These are phyloP conservation scores for Microctonus brassicae DNA, from an alignment of 2,888 invertebrate genomes.

Conservation along the genomic window DNA sequence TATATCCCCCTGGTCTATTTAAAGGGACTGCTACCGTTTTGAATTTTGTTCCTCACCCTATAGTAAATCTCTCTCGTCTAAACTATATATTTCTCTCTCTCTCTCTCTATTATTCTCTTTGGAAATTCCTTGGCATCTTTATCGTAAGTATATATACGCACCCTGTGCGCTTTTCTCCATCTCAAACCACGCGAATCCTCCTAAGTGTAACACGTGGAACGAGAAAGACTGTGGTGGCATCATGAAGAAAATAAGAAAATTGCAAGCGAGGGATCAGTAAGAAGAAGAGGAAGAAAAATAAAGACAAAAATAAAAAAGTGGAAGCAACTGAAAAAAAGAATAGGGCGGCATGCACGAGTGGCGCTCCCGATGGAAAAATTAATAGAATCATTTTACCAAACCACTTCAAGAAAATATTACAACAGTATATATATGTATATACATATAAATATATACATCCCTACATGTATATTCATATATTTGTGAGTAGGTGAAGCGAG, in stretches of 20 bases:
- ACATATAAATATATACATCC: background rate
- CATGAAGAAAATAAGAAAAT: conserved; percentile 21
- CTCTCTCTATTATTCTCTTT: conserved; percentile 7
- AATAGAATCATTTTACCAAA: conserved; percentile 68
- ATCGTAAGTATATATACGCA: conserved; percentile 29
- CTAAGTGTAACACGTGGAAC: conserved; percentile 25
- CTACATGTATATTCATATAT: background rate
- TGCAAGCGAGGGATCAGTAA: background rate
- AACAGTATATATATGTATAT: background rate
- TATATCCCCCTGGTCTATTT: conserved; percentile 38
- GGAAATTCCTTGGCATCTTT: conserved; percentile 35
- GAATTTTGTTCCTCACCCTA: conserved; percentile 46
- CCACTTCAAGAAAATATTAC: conserved; percentile 41
- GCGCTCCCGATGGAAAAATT: conserved; percentile 67
- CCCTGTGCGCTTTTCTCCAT: conserved; percentile 41
- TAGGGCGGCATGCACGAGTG: conserved; percentile 67
- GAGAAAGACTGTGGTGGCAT: conserved; percentile 22
- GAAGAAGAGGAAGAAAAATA: conserved; percentile 7
- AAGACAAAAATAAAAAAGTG: conserved; percentile 35
- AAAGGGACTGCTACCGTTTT: conserved; percentile 42
- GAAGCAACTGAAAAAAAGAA: background rate
- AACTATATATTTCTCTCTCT: too few relatives aligned
- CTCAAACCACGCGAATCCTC: conserved; percentile 47
- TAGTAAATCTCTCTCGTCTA: conserved; percentile 8
- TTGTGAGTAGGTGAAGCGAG: background rate